phyloP scores from a whole-genome alignment of 2,888 invertebrate species.

The Stenodera caucasica region DNA sequence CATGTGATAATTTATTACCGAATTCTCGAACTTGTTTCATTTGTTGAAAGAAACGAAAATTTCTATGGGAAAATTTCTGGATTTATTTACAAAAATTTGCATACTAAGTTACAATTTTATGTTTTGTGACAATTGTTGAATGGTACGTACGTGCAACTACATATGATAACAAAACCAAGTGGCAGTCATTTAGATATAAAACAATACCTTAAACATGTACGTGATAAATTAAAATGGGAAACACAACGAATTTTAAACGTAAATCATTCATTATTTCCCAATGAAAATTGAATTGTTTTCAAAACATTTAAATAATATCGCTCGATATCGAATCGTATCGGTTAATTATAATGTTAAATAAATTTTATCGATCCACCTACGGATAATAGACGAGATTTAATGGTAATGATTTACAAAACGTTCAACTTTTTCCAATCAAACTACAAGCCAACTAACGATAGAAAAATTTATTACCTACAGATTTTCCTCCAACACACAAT shows the following conservation, averaged over 20 bases:
- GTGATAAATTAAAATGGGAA: background rate
- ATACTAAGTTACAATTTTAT: background rate
- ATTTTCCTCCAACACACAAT: background rate
- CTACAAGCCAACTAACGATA: background rate
- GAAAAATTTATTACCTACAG: background rate
- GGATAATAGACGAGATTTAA: too few relatives aligned
- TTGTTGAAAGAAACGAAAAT: too few relatives aligned
- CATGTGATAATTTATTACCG: background rate
- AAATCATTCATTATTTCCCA: background rate
- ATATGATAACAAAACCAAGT: background rate
- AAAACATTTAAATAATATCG: background rate
- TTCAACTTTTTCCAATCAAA: background rate
- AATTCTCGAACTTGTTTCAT: too few relatives aligned
- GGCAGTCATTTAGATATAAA: background rate
- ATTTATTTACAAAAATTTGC: background rate
- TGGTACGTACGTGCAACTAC: slow-evolving; percentile 7
- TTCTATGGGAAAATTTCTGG: too few relatives aligned
- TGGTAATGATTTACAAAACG: background rate
- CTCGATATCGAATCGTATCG: background rate
- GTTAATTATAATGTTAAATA: slow-evolving; percentile 1
- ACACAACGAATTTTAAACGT: background rate
- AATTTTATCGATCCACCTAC: background rate
- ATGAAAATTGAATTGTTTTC: slow-evolving; percentile 2
- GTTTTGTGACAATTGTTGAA: background rate
- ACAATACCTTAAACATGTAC: background rate